phyloP scores from a whole-genome alignment of 2,888 invertebrate genomes.

The Papilio protenor region DNA sequence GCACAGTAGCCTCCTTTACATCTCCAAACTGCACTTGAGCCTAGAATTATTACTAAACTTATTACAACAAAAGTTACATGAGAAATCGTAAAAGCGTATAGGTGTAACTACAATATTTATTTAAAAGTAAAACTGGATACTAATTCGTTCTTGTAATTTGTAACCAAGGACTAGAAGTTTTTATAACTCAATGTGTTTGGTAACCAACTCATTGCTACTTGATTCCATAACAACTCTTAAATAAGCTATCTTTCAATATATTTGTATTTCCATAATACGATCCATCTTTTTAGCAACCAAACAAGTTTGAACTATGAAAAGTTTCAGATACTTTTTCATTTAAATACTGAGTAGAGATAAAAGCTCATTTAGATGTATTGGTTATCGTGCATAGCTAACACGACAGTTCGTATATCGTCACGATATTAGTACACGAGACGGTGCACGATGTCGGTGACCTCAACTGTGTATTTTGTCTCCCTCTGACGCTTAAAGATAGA shows the following conservation, averaged over 20 bases:
- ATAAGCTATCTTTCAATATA: neutral
- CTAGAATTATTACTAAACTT: neutral
- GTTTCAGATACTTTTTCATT: neutral
- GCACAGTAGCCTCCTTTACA: neutral
- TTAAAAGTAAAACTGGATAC: neutral
- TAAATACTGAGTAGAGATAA: neutral
- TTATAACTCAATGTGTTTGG: neutral
- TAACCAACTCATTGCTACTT: neutral
- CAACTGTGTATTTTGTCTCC: conserved; percentile 53
- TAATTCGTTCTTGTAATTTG: neutral
- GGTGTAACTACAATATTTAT: neutral
- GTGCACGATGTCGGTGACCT: conserved; percentile 67
- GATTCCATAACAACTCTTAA: neutral
- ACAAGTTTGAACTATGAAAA: conserved; percentile 17
- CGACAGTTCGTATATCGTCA: conserved; percentile 31
- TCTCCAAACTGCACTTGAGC: neutral
- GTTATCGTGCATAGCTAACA: conserved; percentile 46
- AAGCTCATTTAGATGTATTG: conserved; percentile 44
- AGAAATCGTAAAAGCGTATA: neutral
- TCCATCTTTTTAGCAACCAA: conserved; percentile 2
- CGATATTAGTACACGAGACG: conserved; percentile 51
- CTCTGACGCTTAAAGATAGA: conserved; percentile 48
- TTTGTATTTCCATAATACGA: neutral
- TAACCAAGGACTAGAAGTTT: neutral
- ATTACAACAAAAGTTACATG: neutral